phyloP scores from a whole-genome alignment of 1,140 invertebrate genomes.

The Halesus radiatus region DNA sequence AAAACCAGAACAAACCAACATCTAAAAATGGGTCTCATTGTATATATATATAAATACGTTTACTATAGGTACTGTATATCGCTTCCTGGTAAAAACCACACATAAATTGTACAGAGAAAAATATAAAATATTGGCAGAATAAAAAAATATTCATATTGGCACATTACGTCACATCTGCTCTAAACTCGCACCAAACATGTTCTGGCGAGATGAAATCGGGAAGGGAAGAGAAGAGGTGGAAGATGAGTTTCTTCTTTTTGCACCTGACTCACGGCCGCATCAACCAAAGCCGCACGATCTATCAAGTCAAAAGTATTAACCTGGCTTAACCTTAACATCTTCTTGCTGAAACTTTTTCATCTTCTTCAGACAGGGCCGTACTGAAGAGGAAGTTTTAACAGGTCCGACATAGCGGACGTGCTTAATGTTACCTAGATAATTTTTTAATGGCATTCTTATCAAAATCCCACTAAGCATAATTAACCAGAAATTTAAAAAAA shows the following conservation, averaged over 20 bases:
- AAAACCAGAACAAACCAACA: no score
- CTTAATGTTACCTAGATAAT: no score
- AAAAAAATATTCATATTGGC: background rate
- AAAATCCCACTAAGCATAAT: no score
- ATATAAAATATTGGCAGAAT: background rate
- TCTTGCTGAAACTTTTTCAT: background rate
- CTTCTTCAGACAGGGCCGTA: background rate
- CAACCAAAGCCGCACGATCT: conserved; percentile 26
- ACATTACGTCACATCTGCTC: background rate
- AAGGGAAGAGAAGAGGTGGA: background rate
- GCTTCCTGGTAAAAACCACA: no score
- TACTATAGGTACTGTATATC: no score
- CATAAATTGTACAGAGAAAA: background rate
- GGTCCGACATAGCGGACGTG: no score
- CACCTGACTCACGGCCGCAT: conserved; percentile 8
- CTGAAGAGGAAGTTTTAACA: no score
- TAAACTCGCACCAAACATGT: background rate
- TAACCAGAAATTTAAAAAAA: no score
- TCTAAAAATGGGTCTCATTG: no score
- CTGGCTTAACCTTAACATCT: conserved; percentile 30
- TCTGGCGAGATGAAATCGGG: background rate
- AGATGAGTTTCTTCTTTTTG: conserved; percentile 9
- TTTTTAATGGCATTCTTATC: no score
- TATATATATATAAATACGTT: no score
- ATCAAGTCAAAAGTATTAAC: conserved; percentile 47